phyloP scores from a whole-genome alignment of 2,797 vertebrate genomes.

The Sternotherus odoratus region DNA sequence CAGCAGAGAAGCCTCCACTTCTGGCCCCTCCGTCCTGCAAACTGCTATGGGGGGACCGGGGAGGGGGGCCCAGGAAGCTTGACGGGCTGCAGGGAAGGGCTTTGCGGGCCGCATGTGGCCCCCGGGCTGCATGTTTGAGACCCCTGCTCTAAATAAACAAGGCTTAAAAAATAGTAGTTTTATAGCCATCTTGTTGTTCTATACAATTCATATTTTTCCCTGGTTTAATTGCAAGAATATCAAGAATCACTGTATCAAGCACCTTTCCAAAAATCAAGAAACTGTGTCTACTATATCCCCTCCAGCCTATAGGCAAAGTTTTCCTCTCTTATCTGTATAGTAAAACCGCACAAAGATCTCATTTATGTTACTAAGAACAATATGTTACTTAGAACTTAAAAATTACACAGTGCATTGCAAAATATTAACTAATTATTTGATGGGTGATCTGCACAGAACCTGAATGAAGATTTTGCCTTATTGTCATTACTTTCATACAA shows the following conservation, averaged over 20 bases:
- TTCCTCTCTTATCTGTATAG: background rate
- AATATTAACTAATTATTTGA: background rate
- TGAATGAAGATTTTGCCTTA: background rate
- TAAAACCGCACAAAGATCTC: background rate
- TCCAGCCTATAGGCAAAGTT: background rate
- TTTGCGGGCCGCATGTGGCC: too few species aligned
- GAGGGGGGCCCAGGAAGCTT: too few species aligned
- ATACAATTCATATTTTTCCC: background rate
- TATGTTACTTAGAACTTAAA: background rate
- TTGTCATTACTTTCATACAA: background rate
- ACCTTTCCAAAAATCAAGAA: background rate
- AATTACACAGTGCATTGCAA: fast-evolving
- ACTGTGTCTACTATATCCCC: background rate
- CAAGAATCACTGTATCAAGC: too few species aligned
- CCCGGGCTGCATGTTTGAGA: too few species aligned
- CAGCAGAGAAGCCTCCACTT: too few species aligned
- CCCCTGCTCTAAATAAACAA: background rate
- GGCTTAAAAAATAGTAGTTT: background rate
- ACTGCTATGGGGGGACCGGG: too few species aligned
- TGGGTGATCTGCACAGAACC: background rate
- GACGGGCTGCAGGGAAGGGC: too few species aligned
- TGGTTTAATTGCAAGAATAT: background rate
- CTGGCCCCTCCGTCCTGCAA: too few species aligned
- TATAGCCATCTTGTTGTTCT: background rate
- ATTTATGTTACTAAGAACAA: background rate